Base-by-base conservation (phyloP, 2,888 invertebrate species). In the Ischnura elegans region DNA sequence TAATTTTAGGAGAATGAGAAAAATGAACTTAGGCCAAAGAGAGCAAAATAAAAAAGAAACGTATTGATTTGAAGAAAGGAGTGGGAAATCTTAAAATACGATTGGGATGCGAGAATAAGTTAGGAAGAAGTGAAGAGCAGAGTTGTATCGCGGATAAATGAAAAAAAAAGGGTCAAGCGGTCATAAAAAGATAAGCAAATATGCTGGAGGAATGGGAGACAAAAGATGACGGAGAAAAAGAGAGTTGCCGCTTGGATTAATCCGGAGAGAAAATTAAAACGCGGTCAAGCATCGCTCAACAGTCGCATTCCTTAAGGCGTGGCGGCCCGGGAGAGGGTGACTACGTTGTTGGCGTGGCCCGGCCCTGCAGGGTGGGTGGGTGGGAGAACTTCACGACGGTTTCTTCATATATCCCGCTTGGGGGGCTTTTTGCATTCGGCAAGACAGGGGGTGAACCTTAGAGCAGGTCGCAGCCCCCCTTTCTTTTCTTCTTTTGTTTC, bases 121-220 rank as follows among this genome's bases (percentile, higher is more conserved):
- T n/a, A n/a, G n/a, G n/a, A n/a, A n/a, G n/a, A n/a, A n/a, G n/a
- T n/a, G n/a, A n/a, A n/a, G n/a, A n/a, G 16, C 6, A 47, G 47
- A 47, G 6, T 47, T 16, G 47, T 10, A 47, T 6, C 47, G 47
- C 47, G 47, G 47, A 47, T 10, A 47, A 47, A 47, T 47, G 76
- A 13, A 76, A 76, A 36, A 29, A 51, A 76, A 76, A 76, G n/a
- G 76, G 76, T 76, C 76, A 76, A 76, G 76, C 76, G 76, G 76
- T 76, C 76, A 76, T 76, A n/a, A 76, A n/a, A 76, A 76, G 76
- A 76, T 76, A 76, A 76, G 76, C 76, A 36, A 76, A 76, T 76
- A 29, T 2, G 76, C 36, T 36, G 13, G 76, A 5, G 45, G 86
- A 2, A 42, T 5, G 86, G 25, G 45, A 86, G 45, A 86, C 25